A percentile compares a stretch with the other conserved stretches of the same genome.
Evolutionary conservation across 1,140 invertebrate species (phyloP).

Genomic region (Andricus grossulariae): DNA sequence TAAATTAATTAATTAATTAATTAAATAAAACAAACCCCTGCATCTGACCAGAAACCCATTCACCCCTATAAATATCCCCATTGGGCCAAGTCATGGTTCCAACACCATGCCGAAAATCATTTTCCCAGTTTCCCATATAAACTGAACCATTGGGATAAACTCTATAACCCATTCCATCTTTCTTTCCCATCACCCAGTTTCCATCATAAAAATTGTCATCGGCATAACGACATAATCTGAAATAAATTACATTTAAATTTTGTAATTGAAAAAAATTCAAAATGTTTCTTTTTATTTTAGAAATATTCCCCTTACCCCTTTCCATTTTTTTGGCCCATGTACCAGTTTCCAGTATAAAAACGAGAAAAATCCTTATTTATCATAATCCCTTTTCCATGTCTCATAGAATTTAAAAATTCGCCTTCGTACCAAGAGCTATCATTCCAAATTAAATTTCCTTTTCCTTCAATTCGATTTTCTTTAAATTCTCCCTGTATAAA

Average conservation of each 20-base stretch:
- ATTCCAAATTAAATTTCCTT: slow-evolving; percentile 35
- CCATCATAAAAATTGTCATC: slow-evolving; percentile 67
- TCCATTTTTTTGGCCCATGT: slow-evolving; percentile 74
- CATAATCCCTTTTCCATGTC: slow-evolving; percentile 77
- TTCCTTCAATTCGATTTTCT: slow-evolving; percentile 61
- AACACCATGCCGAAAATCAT: slow-evolving; percentile 72
- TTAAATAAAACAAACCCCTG: slow-evolving; percentile 65
- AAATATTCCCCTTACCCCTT: slow-evolving; percentile 50
- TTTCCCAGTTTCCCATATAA: slow-evolving; percentile 77
- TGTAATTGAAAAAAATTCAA: not conserved
- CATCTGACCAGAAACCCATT: slow-evolving; percentile 77
- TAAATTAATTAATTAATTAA: not conserved
- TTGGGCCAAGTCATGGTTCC: slow-evolving; percentile 75
- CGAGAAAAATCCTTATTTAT: slow-evolving; percentile 72
- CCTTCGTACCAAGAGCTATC: slow-evolving; percentile 78
- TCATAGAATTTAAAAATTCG: slow-evolving; percentile 74
- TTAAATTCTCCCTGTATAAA: slow-evolving; percentile 52
- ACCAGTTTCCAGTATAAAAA: slow-evolving; percentile 76
- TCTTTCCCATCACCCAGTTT: slow-evolving; percentile 70
- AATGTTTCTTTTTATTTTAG: not conserved
- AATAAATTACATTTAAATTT: slow-evolving; percentile 1
- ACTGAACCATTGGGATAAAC: slow-evolving; percentile 72
- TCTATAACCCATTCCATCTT: slow-evolving; percentile 74
- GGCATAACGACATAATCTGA: slow-evolving; percentile 51
- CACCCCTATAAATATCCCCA: slow-evolving; percentile 65